Conservation (phyloP, 2,113 vertebrate genomes). For the Stegastes partitus region DNA sequence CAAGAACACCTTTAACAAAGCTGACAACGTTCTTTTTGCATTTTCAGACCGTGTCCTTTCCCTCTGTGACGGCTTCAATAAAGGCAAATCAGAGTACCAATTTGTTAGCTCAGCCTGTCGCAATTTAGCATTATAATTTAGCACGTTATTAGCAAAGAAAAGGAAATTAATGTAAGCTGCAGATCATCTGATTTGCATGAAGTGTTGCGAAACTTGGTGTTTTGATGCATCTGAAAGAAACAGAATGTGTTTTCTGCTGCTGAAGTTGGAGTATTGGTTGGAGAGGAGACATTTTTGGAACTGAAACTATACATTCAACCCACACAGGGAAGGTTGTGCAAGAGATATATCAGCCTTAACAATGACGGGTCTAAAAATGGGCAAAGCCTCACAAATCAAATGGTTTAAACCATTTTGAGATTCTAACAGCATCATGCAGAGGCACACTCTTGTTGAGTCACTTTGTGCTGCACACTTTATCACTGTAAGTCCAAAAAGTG, state of each 20-base stretch:
- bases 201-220: neutral
- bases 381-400: neutral
- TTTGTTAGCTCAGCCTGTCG: neutral
- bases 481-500: too few species aligned
- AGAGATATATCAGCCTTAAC: neutral
- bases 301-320: neutral
- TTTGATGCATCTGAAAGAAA: neutral
- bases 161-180: conserved; percentile 1
- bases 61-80: neutral
- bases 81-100: neutral
- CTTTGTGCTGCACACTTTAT: neutral
- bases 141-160: neutral
- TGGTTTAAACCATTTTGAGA: neutral
- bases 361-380: neutral
- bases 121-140: conserved; percentile 4
- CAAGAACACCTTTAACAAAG: conserved; percentile 3
- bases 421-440: neutral
- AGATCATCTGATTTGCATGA: neutral
- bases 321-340: neutral
- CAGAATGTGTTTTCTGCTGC: neutral
- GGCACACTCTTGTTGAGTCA: too few species aligned
- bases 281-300: neutral
- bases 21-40: neutral
- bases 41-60: neutral
- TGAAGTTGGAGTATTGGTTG: neutral